These are phyloP conservation scores for Plectropomus leopardus DNA, from an alignment of 2,113 vertebrate genomes.

Conservation along the genomic window DNA sequence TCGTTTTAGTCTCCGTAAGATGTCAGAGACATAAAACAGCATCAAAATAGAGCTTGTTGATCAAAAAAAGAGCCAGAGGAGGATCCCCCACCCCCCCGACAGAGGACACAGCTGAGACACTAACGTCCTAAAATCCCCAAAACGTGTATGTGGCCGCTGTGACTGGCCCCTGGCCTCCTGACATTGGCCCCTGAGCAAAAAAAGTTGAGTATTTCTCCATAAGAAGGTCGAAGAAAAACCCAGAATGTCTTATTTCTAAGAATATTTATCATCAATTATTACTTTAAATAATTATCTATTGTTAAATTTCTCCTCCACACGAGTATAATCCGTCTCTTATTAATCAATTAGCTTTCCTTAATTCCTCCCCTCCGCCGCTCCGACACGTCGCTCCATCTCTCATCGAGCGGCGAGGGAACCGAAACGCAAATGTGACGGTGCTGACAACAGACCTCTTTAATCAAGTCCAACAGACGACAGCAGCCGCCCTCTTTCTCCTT, in stretches of 20 bases:
- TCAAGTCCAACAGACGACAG: slow-evolving; percentile 43
- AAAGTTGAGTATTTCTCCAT: no score
- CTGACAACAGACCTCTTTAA: slow-evolving; percentile 75
- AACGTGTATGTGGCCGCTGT: no score
- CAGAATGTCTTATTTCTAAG: not conserved
- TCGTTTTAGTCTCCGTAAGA: no score
- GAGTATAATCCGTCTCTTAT: slow-evolving; percentile 40
- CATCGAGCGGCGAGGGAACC: slow-evolving; percentile 47
- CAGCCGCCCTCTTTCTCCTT: slow-evolving; percentile 38
- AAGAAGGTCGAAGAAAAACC: no score
- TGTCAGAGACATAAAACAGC: no score
- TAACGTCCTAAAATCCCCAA: no score
- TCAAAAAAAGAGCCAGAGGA: no score
- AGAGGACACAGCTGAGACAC: no score
- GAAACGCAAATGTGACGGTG: slow-evolving; percentile 65
- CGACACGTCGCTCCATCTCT: slow-evolving; percentile 57
- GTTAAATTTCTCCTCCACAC: not conserved
- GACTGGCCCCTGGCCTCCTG: no score
- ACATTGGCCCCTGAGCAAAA: no score
- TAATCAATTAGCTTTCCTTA: slow-evolving; percentile 48
- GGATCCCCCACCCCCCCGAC: no score
- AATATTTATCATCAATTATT: not conserved
- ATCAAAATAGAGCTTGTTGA: no score
- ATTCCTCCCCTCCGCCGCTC: slow-evolving; percentile 39
- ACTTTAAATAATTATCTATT: not conserved